Percentiles rank a stretch among this genome's conserved stretches.
phyloP scores from a whole-genome alignment of 2,797 vertebrate species.

The Hydrocynus forskahlii region DNA sequence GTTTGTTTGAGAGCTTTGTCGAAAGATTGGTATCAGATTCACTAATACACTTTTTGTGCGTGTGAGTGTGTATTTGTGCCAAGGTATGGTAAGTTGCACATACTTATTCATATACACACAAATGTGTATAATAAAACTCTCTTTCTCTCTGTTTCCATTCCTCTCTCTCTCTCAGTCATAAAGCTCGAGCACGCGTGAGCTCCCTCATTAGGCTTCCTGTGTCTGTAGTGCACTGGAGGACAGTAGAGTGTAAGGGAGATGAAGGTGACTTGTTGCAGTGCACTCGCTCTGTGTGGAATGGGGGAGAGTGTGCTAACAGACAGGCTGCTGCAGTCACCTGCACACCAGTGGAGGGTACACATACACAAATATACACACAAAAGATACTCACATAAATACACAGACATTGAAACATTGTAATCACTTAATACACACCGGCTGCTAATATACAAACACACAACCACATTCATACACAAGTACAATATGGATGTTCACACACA shows the following conservation, averaged over 20 bases:
- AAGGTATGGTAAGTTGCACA: too few species aligned
- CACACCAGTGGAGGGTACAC: constrained; percentile 74
- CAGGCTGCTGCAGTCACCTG: constrained; percentile 85
- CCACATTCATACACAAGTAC: neutral
- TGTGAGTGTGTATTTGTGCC: too few species aligned
- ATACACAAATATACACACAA: neutral
- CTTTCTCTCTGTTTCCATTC: constrained; percentile 42
- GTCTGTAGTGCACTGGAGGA: constrained; percentile 83
- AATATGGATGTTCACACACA: neutral
- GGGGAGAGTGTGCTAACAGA: constrained; percentile 77
- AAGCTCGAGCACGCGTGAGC: constrained; percentile 78
- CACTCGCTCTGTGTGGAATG: constrained; percentile 82
- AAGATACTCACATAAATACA: neutral
- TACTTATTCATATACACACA: too few species aligned
- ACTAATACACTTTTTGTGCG: too few species aligned
- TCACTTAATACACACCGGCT: neutral
- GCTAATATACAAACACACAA: neutral
- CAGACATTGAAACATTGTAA: neutral
- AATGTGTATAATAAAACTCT: neutral
- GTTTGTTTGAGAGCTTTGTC: too few species aligned
- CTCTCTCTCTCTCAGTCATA: constrained; percentile 74
- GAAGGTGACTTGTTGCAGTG: constrained; percentile 87
- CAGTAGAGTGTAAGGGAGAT: constrained; percentile 84
- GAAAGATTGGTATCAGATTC: too few species aligned
- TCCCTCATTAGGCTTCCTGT: constrained; percentile 74